Percentiles rank a stretch among this genome's conserved stretches.
Conservation (phyloP, 2,797 vertebrate species). For the Dendrocincla fuliginosa region DNA sequence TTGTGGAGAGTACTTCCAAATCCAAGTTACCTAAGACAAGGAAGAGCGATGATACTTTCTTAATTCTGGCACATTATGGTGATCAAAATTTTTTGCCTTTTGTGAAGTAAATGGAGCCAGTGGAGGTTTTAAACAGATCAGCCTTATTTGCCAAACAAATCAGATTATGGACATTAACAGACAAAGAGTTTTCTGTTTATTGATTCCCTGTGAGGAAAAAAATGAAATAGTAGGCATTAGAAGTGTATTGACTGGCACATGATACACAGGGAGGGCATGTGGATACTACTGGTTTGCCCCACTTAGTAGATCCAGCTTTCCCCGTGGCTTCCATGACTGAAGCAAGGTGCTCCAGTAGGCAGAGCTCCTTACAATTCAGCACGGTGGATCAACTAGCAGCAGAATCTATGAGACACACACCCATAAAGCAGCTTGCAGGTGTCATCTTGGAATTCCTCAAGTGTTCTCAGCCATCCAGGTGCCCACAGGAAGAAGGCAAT, state of each 20-base stretch:
- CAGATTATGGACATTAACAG: neutral
- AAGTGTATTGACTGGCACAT: neutral
- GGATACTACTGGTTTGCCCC: neutral
- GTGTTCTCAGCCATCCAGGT: slow-evolving; percentile 59
- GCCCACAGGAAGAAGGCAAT: slow-evolving; percentile 55
- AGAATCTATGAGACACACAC: neutral
- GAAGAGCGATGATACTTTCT: neutral
- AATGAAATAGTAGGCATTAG: neutral
- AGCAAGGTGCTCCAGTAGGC: neutral
- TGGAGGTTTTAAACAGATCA: neutral
- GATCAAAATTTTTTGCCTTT: neutral
- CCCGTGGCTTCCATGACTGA: neutral
- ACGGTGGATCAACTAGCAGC: neutral
- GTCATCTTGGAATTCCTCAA: slow-evolving; percentile 49
- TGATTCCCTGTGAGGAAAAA: neutral
- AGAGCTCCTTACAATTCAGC: neutral
- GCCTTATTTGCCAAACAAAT: neutral
- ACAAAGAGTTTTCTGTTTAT: neutral
- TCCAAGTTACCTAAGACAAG: neutral
- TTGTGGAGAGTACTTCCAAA: neutral
- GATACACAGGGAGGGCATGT: fast-evolving
- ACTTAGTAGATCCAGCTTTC: neutral
- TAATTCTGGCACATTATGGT: slow-evolving; percentile 10
- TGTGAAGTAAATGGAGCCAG: neutral
- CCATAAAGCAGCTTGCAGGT: slow-evolving; percentile 58